Base-by-base conservation (phyloP, 35 echinoderm and acorn worm species). In the Heliocidaris tuberculata region DNA sequence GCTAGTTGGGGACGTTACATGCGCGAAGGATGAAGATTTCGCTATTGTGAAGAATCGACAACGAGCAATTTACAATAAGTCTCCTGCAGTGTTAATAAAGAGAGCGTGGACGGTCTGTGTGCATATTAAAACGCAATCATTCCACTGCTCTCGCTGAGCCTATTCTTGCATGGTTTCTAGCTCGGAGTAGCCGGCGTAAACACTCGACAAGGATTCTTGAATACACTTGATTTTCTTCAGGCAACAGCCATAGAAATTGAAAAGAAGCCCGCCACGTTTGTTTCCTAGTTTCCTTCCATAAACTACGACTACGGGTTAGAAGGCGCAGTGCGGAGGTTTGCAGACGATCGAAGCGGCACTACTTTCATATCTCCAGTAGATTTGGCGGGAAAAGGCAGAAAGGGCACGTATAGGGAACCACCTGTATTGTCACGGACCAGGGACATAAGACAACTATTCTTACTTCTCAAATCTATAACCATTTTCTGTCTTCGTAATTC, bases 81-180 rank as follows among this genome's bases (percentile, higher is more conserved):
- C 65, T 78, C 65, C 65, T 24, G 65, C 65, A 17, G 65, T 78
- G 65, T 27, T 78, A 78, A 78, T 78, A 78, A 27, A 78, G 21
- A 78, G 65, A 78, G 65, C 65, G 65, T 78, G 65, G 65, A 78
- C 65, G 21, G 65, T 78, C 65, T 78, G 65, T 78, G 65, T 78
- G 65, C 65, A 78, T 78, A 78, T 78, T 78, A 78, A 78, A 78
- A 78, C 65, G 65, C 21, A 78, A 78, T 78, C 65, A 78, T 78
- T 78, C 65, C 65, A 27, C 65, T 78, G 65, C 65, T 78, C 65
- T 78, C 65, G 21, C 65, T 78, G 65, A 78, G 65, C 65, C 65
- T n/a, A 78, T 27, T 78, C 65, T 78, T 78, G 65, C 65, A 78
- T 78, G 65, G 65, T 21, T 78, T 78, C 65, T 78, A 21, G 65